A percentile compares a stretch with the other conserved stretches of the same genome.
These are phyloP conservation scores for Tragopan temminckii DNA, from an alignment of 2,797 vertebrate genomes.

Conservation along the genomic window DNA sequence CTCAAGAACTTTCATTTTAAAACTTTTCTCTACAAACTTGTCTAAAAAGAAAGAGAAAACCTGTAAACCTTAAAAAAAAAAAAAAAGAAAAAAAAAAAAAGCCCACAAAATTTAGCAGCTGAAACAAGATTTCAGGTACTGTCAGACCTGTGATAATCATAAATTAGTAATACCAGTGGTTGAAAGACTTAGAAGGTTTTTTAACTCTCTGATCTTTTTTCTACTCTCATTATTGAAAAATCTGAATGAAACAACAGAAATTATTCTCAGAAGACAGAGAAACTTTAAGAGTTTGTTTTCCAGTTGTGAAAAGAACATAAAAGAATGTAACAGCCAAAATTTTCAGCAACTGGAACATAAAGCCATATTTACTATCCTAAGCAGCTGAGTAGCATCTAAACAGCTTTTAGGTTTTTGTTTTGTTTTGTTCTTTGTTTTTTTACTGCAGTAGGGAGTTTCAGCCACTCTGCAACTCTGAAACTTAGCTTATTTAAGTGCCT, in stretches of 20 bases:
- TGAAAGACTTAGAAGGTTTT: background rate
- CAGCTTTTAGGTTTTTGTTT: background rate
- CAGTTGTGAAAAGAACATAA: background rate
- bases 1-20: background rate
- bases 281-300: background rate
- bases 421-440: background rate
- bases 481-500: conserved; percentile 8
- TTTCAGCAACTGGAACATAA: background rate
- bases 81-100: no score
- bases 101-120: background rate
- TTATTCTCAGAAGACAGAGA: background rate
- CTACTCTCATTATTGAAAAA: background rate
- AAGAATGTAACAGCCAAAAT: background rate
- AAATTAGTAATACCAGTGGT: background rate
- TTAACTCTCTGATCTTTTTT: background rate
- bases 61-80: background rate
- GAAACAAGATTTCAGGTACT: background rate
- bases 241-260: background rate
- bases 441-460: background rate
- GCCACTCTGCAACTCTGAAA: background rate
- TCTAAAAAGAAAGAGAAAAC: background rate
- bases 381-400: background rate
- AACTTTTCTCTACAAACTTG: background rate
- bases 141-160: background rate
- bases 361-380: background rate